A percentile compares a stretch with the other conserved stretches of the same genome.
Conservation (phyloP, 64 coral and sea anemone species). For the Acropora yongei region DNA sequence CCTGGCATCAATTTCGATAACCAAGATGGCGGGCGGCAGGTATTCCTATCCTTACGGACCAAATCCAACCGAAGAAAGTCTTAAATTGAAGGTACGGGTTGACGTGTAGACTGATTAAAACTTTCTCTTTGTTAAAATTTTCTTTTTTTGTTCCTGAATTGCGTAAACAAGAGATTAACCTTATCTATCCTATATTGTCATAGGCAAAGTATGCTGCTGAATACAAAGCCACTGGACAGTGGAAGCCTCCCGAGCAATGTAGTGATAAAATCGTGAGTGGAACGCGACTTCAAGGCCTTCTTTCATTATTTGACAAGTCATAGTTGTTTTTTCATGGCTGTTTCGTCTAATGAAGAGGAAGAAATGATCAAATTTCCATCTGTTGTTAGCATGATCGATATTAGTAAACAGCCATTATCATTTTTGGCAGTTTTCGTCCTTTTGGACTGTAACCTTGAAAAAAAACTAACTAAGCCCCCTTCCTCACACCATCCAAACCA, state of each 20-base stretch:
- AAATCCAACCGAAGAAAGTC: constrained; percentile 80
- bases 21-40: constrained; percentile 81
- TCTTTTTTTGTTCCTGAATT: too few relatives aligned
- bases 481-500: too few relatives aligned
- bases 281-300: not conserved
- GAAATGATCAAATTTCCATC: too few relatives aligned
- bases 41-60: constrained; percentile 46
- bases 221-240: constrained; percentile 29
- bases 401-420: too few relatives aligned
- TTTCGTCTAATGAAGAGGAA: too few relatives aligned
- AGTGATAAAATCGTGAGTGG: constrained; percentile 47
- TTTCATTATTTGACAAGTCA: not conserved
- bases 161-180: too few relatives aligned
- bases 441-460: too few relatives aligned
- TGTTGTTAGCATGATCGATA: too few relatives aligned
- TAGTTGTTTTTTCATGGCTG: not conserved
- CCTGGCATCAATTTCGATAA: not conserved
- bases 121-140: not conserved
- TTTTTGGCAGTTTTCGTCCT: too few relatives aligned
- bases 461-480: too few relatives aligned
- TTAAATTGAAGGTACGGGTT: constrained; percentile 65
- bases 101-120: not conserved
- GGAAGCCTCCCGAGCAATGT: constrained; percentile 51
- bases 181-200: not conserved
- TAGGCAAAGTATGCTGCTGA: constrained; percentile 60